phyloP scores from a whole-genome alignment of 2,113 vertebrate genomes.

The Lucifuga dentata region DNA sequence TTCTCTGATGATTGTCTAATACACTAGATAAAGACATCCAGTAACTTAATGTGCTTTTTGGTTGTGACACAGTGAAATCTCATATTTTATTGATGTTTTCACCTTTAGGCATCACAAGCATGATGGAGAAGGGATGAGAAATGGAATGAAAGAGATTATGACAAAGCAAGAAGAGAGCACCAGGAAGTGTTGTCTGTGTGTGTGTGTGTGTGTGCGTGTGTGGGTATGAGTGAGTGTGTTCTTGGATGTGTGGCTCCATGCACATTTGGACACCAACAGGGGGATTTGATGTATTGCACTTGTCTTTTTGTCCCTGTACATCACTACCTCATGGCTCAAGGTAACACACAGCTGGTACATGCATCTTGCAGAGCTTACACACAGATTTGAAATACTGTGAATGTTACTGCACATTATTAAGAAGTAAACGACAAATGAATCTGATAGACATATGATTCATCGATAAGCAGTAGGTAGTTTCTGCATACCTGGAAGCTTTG shows the following conservation, averaged over 20 bases:
- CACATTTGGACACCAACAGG: slow-evolving; percentile 30
- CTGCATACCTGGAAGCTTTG: slow-evolving; percentile 13
- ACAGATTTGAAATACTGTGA: slow-evolving; percentile 12
- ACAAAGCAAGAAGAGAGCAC: slow-evolving; percentile 25
- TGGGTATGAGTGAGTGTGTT: neutral
- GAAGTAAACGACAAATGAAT: neutral
- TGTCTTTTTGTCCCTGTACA: slow-evolving; percentile 45
- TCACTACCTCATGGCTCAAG: slow-evolving; percentile 74
- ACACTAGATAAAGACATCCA: no score
- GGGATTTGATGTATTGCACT: slow-evolving; percentile 61
- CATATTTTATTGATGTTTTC: neutral
- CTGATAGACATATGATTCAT: neutral
- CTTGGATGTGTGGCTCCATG: slow-evolving; percentile 6
- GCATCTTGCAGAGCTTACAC: slow-evolving; percentile 14
- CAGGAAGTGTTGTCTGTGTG: neutral
- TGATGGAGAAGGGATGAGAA: slow-evolving; percentile 30
- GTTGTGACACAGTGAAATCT: no score
- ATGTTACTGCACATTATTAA: neutral
- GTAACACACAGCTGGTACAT: slow-evolving; percentile 35
- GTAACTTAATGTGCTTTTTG: no score
- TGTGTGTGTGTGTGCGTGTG: slow-evolving; percentile 9
- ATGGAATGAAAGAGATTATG: slow-evolving; percentile 2
- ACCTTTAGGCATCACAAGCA: slow-evolving; percentile 56
- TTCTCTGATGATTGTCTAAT: no score
- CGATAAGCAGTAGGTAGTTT: neutral